Evolutionary conservation across 2,888 invertebrate genomes (phyloP).

Genomic region (Acanthosepion lycidas): DNA sequence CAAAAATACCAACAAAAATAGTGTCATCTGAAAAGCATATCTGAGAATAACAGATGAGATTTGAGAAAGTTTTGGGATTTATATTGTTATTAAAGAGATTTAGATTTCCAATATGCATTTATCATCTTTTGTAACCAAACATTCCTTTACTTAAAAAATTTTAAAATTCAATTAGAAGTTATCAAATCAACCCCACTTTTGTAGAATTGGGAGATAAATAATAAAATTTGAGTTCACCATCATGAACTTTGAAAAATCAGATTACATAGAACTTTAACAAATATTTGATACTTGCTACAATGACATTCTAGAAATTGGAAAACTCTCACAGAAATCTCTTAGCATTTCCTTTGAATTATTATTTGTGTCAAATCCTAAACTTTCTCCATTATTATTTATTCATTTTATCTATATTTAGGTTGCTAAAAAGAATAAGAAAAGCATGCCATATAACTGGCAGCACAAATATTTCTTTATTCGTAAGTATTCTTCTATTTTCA

Average conservation of each 20-base stretch:
- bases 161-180: background rate
- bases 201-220: background rate
- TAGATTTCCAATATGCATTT: background rate
- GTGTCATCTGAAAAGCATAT: background rate
- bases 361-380: background rate
- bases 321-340: background rate
- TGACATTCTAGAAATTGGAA: background rate
- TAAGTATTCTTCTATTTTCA: conserved; percentile 57
- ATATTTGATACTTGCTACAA: background rate
- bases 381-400: background rate
- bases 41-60: background rate
- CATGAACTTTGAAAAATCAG: background rate
- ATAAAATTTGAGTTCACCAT: background rate
- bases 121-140: background rate
- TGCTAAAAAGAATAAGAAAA: conserved; percentile 63
- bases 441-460: conserved; percentile 72
- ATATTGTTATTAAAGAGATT: background rate
- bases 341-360: conserved; percentile 6
- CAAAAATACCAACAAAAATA: too few species aligned
- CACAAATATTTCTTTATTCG: conserved; percentile 72
- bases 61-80: background rate
- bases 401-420: conserved; percentile 59
- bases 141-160: background rate
- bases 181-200: background rate
- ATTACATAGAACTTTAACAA: background rate